These are phyloP conservation scores for Proteles cristata DNA, from an alignment of 2,113 vertebrate genomes.

Conservation along the genomic window DNA sequence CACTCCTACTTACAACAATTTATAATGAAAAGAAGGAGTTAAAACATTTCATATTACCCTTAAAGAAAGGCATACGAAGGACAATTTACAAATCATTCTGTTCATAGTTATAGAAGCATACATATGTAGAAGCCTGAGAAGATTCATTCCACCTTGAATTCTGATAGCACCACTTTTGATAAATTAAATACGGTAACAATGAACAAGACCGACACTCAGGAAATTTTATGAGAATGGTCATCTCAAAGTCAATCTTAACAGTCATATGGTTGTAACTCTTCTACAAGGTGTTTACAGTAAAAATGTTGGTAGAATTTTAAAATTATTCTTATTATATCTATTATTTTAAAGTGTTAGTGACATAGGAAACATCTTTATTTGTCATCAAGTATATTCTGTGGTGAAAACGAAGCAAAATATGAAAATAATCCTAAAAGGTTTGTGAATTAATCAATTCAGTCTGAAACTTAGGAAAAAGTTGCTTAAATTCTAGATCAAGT, in stretches of 20 bases:
- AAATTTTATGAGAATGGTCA: neutral
- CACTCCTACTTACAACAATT: neutral
- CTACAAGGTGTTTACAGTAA: neutral
- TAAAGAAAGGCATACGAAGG: neutral
- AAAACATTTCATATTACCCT: neutral
- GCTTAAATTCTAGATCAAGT: neutral
- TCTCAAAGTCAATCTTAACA: conserved; percentile 51
- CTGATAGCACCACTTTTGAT: neutral
- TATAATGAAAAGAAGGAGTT: neutral
- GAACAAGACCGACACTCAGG: neutral
- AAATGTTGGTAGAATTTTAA: neutral
- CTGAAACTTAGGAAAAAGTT: neutral
- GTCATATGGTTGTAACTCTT: neutral
- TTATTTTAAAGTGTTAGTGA: neutral
- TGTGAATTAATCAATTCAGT: neutral
- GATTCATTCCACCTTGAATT: neutral
- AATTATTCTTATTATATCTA: neutral
- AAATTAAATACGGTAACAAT: neutral
- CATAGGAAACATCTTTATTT: neutral
- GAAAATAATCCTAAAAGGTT: neutral
- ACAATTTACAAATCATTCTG: neutral
- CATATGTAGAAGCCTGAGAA: neutral
- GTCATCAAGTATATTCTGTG: neutral
- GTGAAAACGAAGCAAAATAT: neutral
- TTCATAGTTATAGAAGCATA: neutral